A percentile compares a stretch with the other conserved stretches of the same genome.
Evolutionary conservation across 2,888 invertebrate genomes (phyloP).

Genomic region (Choristoneura rosaceana): DNA sequence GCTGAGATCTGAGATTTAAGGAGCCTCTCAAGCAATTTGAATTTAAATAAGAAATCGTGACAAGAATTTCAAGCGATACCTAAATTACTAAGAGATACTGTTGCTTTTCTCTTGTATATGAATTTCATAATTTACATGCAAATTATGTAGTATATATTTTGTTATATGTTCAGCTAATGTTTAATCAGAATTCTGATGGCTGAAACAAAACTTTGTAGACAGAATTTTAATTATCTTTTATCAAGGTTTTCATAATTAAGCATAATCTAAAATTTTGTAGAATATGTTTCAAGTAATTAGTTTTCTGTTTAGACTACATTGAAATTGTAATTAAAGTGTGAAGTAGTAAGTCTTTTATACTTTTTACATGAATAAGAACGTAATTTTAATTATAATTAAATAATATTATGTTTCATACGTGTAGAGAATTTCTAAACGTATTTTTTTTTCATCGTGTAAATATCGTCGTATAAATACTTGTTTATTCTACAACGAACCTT

Average conservation of each 20-base stretch:
- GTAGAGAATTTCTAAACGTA: no score
- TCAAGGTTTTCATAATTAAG: not conserved
- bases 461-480: no score
- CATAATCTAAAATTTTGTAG: no score
- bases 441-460: no score
- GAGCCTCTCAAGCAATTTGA: constrained; percentile 49
- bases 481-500: no score
- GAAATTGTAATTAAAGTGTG: no score
- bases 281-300: no score
- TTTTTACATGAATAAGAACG: no score
- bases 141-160: constrained; percentile 34
- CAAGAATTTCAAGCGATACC: constrained; percentile 32
- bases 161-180: constrained; percentile 17
- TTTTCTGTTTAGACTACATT: no score
- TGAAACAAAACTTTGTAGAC: constrained; percentile 14
- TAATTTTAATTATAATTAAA: no score
- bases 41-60: constrained; percentile 46
- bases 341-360: no score
- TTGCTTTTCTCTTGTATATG: constrained; percentile 32
- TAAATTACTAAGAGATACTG: constrained; percentile 37
- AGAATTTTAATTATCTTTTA: constrained; percentile 19
- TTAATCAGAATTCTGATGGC: constrained; percentile 30
- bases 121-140: constrained; percentile 36
- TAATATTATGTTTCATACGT: no score
- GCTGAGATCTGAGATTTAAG: constrained; percentile 43